A percentile compares a stretch with the other conserved stretches of the same genome.
Conservation (phyloP, 2,113 vertebrate genomes). For the Trogon melanurus region DNA sequence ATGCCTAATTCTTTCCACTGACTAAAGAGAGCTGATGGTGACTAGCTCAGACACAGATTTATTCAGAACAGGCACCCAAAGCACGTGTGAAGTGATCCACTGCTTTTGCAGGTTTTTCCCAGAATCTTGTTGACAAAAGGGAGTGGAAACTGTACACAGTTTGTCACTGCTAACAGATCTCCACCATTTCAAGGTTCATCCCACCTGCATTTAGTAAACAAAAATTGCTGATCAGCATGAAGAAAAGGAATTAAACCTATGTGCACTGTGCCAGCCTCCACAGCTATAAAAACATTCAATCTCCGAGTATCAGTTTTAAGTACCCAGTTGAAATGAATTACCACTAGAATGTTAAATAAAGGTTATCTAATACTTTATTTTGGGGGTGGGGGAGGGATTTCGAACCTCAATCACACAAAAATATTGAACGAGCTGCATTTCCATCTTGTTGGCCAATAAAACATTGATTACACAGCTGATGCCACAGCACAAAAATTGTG, state of each 20-base stretch:
- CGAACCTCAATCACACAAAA: constrained; percentile 30
- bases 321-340: neutral
- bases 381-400: neutral
- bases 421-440: constrained; percentile 14
- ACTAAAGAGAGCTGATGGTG: neutral
- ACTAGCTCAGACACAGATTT: neutral
- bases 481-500: constrained; percentile 33
- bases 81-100: neutral
- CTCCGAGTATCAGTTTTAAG: neutral
- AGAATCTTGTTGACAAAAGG: constrained; percentile 7
- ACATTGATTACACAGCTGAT: constrained; percentile 65
- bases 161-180: neutral
- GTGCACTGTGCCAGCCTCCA: neutral
- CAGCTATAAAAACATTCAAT: neutral
- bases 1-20: neutral
- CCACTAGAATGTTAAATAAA: constrained; percentile 13
- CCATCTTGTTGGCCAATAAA: constrained; percentile 52
- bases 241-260: neutral
- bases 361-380: constrained; percentile 32
- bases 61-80: neutral
- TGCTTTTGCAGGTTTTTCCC: neutral
- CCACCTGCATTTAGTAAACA: neutral
- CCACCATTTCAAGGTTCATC: neutral
- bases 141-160: neutral
- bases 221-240: neutral